Evolutionary conservation across 2,888 invertebrate species (phyloP).

Genomic region (Cantharis rufa): DNA sequence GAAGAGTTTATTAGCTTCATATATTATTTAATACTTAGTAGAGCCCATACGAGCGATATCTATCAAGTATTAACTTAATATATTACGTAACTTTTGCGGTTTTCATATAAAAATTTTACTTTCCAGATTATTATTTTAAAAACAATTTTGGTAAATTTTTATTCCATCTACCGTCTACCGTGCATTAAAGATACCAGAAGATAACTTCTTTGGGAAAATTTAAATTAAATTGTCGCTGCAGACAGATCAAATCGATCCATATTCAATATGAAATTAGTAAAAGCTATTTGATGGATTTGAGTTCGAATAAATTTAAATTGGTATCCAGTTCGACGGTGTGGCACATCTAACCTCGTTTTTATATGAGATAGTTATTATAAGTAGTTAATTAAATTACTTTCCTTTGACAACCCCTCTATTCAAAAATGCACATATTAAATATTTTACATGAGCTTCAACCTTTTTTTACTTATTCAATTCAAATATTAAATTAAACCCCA

Average conservation of each 20-base stretch:
- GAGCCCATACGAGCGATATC: not conserved
- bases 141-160: not conserved
- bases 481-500: not conserved
- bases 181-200: not conserved
- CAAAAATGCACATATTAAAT: not conserved
- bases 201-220: not conserved
- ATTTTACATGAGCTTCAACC: not conserved
- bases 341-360: not conserved
- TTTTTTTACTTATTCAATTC: not conserved
- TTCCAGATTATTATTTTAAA: not conserved
- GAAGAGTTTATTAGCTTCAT: slow-evolving; percentile 20
- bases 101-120: not conserved
- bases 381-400: not conserved
- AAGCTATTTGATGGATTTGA: not conserved
- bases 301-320: not conserved
- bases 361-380: not conserved
- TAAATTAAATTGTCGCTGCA: not conserved
- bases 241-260: not conserved
- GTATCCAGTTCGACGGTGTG: not conserved
- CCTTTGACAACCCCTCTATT: not conserved
- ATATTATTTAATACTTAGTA: slow-evolving; percentile 16
- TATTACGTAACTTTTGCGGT: not conserved
- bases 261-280: not conserved
- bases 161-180: not conserved
- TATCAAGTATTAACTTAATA: not conserved